Conservation (phyloP, 1,140 invertebrate species). For the Pogonomyrmex californicus region DNA sequence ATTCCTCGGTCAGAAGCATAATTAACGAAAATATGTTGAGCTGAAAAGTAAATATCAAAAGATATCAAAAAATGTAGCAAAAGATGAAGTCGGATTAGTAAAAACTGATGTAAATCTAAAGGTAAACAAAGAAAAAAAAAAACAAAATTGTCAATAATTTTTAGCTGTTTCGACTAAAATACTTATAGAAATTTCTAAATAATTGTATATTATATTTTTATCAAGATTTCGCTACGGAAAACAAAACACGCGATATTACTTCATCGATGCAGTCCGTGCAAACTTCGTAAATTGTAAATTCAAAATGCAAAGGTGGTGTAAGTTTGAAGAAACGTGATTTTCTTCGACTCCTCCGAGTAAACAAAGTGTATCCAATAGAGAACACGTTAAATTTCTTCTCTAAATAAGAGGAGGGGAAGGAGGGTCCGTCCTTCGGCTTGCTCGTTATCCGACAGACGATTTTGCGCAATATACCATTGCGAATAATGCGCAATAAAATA, state of each 20-base stretch:
- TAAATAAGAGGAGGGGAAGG: neutral
- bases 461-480: constrained; percentile 1
- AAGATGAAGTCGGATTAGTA: no score
- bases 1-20: no score
- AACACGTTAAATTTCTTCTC: neutral
- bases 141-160: no score
- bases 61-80: no score
- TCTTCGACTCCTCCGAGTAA: neutral
- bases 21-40: no score
- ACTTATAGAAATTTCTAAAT: neutral
- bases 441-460: constrained; percentile 30
- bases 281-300: neutral
- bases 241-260: neutral
- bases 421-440: neutral
- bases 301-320: neutral
- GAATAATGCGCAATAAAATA: constrained; percentile 60
- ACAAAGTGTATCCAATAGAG: neutral
- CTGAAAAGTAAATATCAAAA: no score
- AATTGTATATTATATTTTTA: neutral
- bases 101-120: no score
- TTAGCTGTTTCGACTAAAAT: neutral
- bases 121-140: no score
- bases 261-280: neutral
- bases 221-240: neutral
- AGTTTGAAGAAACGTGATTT: neutral